Evolutionary conservation across 37 sponge, comb jelly and placozoan genomes (phyloP).

Genomic region (Oopsacas minuta): DNA sequence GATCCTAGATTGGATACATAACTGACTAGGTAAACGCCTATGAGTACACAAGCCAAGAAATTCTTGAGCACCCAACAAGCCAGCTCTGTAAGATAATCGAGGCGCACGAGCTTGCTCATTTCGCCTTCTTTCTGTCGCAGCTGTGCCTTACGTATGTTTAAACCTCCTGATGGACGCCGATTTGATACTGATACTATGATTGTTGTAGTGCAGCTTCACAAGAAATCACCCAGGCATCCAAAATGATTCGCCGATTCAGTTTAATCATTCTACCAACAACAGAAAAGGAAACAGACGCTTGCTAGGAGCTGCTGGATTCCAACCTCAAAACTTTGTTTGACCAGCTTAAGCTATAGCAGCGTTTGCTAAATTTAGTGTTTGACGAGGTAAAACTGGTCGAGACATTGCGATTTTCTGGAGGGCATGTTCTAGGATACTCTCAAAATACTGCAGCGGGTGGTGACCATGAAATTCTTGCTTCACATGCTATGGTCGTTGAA

Average conservation of each 20-base stretch:
- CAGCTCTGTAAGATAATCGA: conserved; percentile 5
- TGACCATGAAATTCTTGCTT: conserved; percentile 6
- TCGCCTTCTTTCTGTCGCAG: conserved; percentile 15
- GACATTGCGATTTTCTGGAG: conserved; percentile 18
- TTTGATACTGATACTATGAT: conserved; percentile 13
- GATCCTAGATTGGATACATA: conserved; percentile 15
- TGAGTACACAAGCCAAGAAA: conserved; percentile 13
- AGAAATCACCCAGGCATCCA: conserved; percentile 4
- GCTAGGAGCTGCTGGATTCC: conserved; percentile 12
- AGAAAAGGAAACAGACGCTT: conserved; percentile 16
- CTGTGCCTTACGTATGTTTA: conserved; percentile 11
- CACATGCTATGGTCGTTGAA: conserved; percentile 20
- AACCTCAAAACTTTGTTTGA: conserved; percentile 17
- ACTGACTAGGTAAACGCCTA: conserved; percentile 19
- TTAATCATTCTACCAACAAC: conserved; percentile 19
- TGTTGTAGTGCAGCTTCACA: conserved; percentile 4
- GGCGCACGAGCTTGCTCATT: conserved; percentile 19
- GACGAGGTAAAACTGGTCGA: conserved; percentile 15
- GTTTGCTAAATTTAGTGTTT: conserved; percentile 13
- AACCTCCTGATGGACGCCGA: conserved; percentile 14
- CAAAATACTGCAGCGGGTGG: conserved; percentile 18
- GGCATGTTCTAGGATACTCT: conserved; percentile 19
- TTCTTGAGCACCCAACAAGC: conserved; percentile 18
- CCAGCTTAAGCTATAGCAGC: conserved; percentile 11
- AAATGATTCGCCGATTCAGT: background rate